Evolutionary conservation across 2,797 vertebrate species (phyloP).

Genomic region (Enteromius anoplus): DNA sequence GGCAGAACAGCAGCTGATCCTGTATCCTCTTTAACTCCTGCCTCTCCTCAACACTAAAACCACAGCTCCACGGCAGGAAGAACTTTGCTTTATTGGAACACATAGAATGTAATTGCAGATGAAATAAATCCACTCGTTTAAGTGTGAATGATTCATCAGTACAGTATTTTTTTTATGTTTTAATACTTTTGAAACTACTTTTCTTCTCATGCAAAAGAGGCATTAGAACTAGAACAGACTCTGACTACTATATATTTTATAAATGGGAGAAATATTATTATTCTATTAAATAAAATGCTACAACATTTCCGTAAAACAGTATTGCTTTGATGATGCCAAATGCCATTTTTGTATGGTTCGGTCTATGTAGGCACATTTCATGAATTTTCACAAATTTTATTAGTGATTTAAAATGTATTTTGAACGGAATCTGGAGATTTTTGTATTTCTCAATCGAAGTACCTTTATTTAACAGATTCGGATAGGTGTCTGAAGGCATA

Average conservation of each 20-base stretch:
- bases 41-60: conserved; percentile 49
- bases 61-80: conserved; percentile 19
- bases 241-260: background rate
- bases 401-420: background rate
- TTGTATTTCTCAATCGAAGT: background rate
- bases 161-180: background rate
- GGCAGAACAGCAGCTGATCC: conserved; percentile 68
- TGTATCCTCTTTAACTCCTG: conserved; percentile 68
- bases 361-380: background rate
- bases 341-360: background rate
- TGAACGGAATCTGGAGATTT: background rate
- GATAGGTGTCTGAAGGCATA: background rate
- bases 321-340: background rate
- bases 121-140: background rate
- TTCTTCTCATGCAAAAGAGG: background rate
- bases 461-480: background rate
- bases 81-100: conserved; percentile 12
- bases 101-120: background rate
- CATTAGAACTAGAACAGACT: background rate
- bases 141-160: background rate
- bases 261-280: background rate
- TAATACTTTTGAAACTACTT: background rate
- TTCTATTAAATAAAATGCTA: background rate
- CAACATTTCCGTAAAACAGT: background rate
- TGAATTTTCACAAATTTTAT: background rate